These are phyloP conservation scores for Pantelozetes paolii DNA, from an alignment of 2,888 invertebrate species.

Conservation along the genomic window DNA sequence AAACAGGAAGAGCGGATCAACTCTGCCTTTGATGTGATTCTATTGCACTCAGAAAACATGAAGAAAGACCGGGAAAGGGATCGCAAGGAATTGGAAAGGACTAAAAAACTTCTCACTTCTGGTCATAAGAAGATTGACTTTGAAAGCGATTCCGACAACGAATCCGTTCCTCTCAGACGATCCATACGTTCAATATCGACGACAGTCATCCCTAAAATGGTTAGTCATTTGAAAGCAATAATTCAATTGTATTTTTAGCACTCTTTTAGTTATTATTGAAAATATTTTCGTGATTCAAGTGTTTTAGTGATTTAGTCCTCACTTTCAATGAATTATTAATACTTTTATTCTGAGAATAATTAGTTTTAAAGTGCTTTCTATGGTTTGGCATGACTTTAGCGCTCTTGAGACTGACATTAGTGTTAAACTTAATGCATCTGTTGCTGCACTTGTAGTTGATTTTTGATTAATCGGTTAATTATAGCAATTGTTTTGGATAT, in stretches of 20 bases:
- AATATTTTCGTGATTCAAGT: not conserved
- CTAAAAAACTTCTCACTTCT: conserved; percentile 53
- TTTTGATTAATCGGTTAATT: conserved; percentile 3
- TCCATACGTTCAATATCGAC: conserved; percentile 29
- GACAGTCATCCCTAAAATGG: conserved; percentile 34
- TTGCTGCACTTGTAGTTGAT: not conserved
- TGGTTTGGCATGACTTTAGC: conserved; percentile 6
- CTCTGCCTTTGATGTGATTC: conserved; percentile 59
- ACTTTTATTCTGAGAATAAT: not conserved
- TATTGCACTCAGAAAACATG: conserved; percentile 60
- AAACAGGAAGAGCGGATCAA: conserved; percentile 60
- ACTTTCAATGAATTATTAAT: not conserved
- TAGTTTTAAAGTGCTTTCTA: not conserved
- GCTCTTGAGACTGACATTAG: not conserved
- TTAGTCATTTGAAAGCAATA: not conserved
- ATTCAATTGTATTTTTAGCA: not conserved
- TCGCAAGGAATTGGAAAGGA: conserved; percentile 59
- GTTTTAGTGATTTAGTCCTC: not conserved
- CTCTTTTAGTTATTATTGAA: not conserved
- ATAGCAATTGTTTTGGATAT: not conserved
- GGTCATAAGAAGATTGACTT: not conserved
- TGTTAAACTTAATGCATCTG: not conserved
- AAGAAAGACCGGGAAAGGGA: conserved; percentile 59
- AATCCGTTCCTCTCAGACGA: not conserved
- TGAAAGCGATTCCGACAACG: conserved; percentile 3